Evolutionary conservation across 2,113 vertebrate genomes (phyloP).

Genomic region (Garra rufa): DNA sequence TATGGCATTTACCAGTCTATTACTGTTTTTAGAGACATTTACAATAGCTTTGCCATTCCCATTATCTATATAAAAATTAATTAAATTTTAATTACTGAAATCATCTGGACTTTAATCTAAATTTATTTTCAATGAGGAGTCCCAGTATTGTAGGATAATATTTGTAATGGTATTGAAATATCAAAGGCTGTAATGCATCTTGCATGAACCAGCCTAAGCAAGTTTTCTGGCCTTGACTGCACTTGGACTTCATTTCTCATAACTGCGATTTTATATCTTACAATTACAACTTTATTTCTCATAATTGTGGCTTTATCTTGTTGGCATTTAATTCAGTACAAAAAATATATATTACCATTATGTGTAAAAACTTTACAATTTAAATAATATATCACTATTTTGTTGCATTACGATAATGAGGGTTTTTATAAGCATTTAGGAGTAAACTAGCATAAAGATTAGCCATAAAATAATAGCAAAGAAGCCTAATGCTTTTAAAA

Average conservation of each 20-base stretch:
- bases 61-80: neutral
- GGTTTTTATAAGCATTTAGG: neutral
- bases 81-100: neutral
- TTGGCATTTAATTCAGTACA: neutral
- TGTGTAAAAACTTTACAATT: neutral
- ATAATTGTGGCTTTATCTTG: neutral
- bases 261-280: too few species aligned
- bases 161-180: too few species aligned
- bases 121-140: neutral
- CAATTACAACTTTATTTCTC: too few species aligned
- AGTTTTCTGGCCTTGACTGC: too few species aligned
- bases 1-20: too few species aligned
- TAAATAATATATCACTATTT: neutral
- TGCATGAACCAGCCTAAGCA: too few species aligned
- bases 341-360: neutral
- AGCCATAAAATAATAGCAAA: conserved; percentile 2
- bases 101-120: neutral
- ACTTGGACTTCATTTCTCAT: too few species aligned
- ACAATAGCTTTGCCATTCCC: too few species aligned
- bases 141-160: neutral
- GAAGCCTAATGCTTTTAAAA: neutral
- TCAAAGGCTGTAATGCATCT: too few species aligned
- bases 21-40: too few species aligned
- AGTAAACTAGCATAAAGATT: neutral
- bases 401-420: neutral